phyloP scores from a whole-genome alignment of 2,113 vertebrate species.

The Amazona vittata region DNA sequence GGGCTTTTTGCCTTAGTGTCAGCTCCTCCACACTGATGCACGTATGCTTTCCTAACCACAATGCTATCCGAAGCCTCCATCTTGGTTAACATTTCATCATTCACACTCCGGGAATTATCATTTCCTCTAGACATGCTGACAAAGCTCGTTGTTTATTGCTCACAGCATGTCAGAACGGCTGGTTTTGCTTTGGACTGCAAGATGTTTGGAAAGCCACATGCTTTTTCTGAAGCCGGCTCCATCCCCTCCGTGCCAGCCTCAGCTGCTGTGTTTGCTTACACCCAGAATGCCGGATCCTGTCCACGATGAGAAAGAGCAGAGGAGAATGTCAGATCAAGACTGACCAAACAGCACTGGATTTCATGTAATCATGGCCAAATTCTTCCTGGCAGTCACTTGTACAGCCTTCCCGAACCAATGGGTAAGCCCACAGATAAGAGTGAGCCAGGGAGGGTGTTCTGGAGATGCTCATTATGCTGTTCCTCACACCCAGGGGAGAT shows the following conservation, averaged over 20 bases:
- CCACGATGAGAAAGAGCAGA: background rate
- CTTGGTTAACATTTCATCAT: constrained; percentile 62
- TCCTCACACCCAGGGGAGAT: background rate
- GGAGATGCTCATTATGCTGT: background rate
- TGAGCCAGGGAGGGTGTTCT: background rate
- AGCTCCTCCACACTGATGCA: background rate
- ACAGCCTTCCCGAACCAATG: background rate
- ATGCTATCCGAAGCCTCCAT: constrained; percentile 21
- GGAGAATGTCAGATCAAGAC: background rate
- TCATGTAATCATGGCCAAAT: background rate
- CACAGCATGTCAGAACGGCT: constrained; percentile 58
- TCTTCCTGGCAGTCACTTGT: background rate
- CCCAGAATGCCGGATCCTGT: background rate
- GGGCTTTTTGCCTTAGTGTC: background rate
- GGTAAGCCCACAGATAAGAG: background rate
- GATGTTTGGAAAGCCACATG: constrained; percentile 58
- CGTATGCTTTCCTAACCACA: constrained; percentile 25
- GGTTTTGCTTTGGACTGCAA: constrained; percentile 65
- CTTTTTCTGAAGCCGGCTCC: constrained; percentile 27
- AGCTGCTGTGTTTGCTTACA: background rate
- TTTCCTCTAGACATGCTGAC: constrained; percentile 66
- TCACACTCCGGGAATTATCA: constrained; percentile 53
- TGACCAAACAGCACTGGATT: background rate
- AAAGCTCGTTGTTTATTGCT: constrained; percentile 68
- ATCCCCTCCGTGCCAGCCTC: constrained; percentile 8